phyloP scores from a whole-genome alignment of 2,888 invertebrate genomes.

The Ophonus ardosiacus region DNA sequence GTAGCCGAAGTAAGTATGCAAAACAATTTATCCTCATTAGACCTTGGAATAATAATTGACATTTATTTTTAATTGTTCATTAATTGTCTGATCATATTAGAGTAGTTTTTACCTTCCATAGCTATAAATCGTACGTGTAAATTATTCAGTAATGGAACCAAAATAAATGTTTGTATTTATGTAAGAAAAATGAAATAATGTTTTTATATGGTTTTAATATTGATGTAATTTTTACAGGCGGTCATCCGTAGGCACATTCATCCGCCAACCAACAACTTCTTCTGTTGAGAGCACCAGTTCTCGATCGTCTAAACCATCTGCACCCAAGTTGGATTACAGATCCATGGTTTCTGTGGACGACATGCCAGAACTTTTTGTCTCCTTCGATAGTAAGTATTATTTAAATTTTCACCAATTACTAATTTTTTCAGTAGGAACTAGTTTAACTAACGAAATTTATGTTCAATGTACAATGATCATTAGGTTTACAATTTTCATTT shows the following conservation, averaged over 20 bases:
- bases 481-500: slow-evolving; percentile 49
- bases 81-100: not conserved
- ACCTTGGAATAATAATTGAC: slow-evolving; percentile 5
- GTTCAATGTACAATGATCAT: slow-evolving; percentile 53
- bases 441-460: slow-evolving; percentile 44
- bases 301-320: slow-evolving; percentile 78
- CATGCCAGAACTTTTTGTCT: slow-evolving; percentile 96
- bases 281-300: slow-evolving; percentile 82
- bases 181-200: slow-evolving; percentile 30
- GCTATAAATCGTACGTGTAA: not conserved
- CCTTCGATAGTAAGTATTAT: slow-evolving; percentile 92
- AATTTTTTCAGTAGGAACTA: slow-evolving; percentile 53
- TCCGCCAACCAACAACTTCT: slow-evolving; percentile 81
- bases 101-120: not conserved
- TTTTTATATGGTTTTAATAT: slow-evolving; percentile 63
- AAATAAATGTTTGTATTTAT: not conserved
- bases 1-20: slow-evolving; percentile 23
- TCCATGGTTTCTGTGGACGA: slow-evolving; percentile 97
- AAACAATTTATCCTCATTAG: slow-evolving; percentile 7
- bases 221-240: slow-evolving; percentile 78
- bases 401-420: slow-evolving; percentile 27
- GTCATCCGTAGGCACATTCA: slow-evolving; percentile 91
- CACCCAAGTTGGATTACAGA: slow-evolving; percentile 91
- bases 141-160: not conserved
- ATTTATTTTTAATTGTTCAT: slow-evolving; percentile 8